Evolutionary conservation across 2,888 invertebrate genomes (phyloP).

Genomic region (Lasioglossum zephyrum): DNA sequence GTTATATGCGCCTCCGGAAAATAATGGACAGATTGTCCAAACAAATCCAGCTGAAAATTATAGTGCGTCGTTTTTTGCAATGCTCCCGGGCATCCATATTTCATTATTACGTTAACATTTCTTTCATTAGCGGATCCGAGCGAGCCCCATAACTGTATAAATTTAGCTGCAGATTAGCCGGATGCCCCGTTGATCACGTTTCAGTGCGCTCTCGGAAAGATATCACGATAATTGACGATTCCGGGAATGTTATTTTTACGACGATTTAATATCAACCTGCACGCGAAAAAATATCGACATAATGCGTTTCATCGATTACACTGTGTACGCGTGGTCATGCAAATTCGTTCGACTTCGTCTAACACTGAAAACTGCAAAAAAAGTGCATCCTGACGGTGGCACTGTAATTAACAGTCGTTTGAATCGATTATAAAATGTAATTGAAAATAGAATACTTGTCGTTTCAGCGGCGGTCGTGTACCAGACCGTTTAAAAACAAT

Average conservation of each 20-base stretch:
- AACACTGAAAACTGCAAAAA: slow-evolving; percentile 8
- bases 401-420: slow-evolving; percentile 60
- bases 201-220: neutral
- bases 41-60: neutral
- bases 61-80: neutral
- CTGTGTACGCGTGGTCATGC: neutral
- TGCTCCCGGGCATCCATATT: neutral
- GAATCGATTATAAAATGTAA: slow-evolving; percentile 61
- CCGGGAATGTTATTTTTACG: neutral
- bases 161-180: neutral
- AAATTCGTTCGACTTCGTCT: neutral
- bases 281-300: neutral
- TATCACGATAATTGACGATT: slow-evolving; percentile 1
- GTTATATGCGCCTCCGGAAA: neutral
- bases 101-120: slow-evolving; percentile 9
- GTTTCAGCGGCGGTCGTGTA: neutral
- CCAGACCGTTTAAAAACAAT: slow-evolving; percentile 19
- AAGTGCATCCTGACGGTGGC: neutral
- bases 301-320: neutral
- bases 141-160: neutral
- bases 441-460: slow-evolving; percentile 30
- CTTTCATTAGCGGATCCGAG: neutral
- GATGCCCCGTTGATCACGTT: neutral
- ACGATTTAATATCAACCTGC: neutral
- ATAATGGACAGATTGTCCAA: slow-evolving; percentile 4